Evolutionary conservation across 2,113 vertebrate species (phyloP).

Genomic region (Xenopus tropicalis): DNA sequence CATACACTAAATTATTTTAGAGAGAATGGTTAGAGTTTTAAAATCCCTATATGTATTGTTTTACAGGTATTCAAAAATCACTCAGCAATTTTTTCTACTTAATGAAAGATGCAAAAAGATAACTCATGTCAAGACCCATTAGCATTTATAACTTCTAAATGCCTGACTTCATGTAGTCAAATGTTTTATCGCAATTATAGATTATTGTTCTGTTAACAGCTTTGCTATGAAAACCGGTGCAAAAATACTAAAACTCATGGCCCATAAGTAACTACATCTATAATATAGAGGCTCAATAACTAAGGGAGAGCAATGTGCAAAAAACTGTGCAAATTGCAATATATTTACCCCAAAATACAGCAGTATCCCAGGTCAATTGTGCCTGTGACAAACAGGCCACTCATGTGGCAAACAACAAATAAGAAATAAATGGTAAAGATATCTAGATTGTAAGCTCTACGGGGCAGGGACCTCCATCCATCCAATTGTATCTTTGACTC

Average conservation of each 20-base stretch:
- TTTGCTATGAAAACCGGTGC: neutral
- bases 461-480: no score
- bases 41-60: neutral
- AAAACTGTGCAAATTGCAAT: no score
- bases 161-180: neutral
- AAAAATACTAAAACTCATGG: neutral
- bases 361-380: no score
- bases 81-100: constrained; percentile 1
- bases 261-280: no score
- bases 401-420: no score
- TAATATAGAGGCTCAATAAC: no score
- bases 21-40: neutral
- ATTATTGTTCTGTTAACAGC: neutral
- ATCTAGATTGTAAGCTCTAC: no score
- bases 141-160: neutral
- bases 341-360: no score
- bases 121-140: neutral
- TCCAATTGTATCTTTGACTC: no score
- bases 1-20: constrained; percentile 19
- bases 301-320: no score
- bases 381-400: no score
- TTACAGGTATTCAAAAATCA: neutral
- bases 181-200: neutral
- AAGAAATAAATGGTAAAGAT: no score
- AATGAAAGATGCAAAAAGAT: neutral